A percentile compares a stretch with the other conserved stretches of the same genome.
Evolutionary conservation across 1,140 invertebrate genomes (phyloP).

Genomic region (Paracyclopina nana): DNA sequence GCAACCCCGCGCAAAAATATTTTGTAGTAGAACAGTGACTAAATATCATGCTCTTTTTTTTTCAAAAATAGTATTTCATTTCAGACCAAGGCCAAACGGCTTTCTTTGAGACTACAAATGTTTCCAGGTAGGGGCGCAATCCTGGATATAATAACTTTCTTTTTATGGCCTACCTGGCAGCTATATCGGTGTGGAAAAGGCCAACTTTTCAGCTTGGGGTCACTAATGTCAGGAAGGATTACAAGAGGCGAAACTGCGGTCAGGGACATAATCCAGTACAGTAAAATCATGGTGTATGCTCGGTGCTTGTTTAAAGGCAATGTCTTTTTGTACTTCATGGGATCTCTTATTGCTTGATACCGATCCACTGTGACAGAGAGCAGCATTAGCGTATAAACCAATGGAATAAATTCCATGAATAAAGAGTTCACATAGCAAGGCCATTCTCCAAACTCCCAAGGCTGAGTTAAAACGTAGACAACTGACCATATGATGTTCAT

Average conservation of each 20-base stretch:
- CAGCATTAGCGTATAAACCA: slow-evolving; percentile 5
- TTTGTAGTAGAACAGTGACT: no score
- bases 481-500: neutral
- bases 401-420: slow-evolving; percentile 9
- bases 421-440: slow-evolving; percentile 3
- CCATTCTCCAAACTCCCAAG: slow-evolving; percentile 7
- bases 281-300: slow-evolving; percentile 5
- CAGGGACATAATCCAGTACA: neutral
- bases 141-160: neutral
- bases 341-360: neutral
- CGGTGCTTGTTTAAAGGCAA: neutral
- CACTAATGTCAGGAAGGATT: neutral
- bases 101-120: no score
- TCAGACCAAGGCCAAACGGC: no score
- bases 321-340: slow-evolving; percentile 3
- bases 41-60: no score
- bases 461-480: slow-evolving; percentile 1
- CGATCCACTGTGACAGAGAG: slow-evolving; percentile 1
- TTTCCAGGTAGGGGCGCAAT: neutral
- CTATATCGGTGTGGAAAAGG: slow-evolving; percentile 12
- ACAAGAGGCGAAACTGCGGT: neutral
- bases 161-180: slow-evolving; percentile 5
- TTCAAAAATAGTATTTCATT: no score
- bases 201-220: neutral
- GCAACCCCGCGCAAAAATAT: no score